phyloP scores from a whole-genome alignment of 2,888 invertebrate species.

The Apamea crenata region DNA sequence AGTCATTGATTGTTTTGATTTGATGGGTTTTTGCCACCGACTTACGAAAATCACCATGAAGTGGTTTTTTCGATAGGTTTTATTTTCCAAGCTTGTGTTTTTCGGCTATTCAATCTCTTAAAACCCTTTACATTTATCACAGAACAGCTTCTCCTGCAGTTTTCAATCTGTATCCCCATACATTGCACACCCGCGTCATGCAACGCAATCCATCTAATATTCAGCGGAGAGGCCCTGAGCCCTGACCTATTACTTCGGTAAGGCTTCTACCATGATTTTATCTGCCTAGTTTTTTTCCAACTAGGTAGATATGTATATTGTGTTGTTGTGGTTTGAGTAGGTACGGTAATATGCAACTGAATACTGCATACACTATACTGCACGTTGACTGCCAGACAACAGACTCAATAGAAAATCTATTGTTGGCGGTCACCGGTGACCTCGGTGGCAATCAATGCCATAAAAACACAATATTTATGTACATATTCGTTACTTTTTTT shows the following conservation, averaged over 20 bases:
- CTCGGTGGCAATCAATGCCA: no score
- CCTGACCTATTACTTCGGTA: conserved; percentile 44
- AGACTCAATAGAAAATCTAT: no score
- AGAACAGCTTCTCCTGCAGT: not conserved
- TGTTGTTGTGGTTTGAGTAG: not conserved
- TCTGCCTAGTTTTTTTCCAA: conserved; percentile 6
- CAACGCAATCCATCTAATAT: conserved; percentile 54
- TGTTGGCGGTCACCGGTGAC: no score
- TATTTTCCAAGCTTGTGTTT: not conserved
- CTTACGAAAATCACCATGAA: not conserved
- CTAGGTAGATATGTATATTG: not conserved
- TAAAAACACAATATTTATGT: not conserved
- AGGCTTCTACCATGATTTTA: conserved; percentile 50
- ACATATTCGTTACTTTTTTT: not conserved
- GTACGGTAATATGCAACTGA: not conserved
- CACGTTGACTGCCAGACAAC: no score
- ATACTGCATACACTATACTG: not conserved
- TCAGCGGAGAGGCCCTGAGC: conserved; percentile 28
- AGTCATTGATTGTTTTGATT: not conserved
- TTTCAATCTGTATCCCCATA: conserved; percentile 8
- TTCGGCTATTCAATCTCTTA: not conserved
- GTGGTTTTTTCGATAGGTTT: not conserved
- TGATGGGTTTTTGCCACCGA: not conserved
- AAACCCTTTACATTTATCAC: not conserved
- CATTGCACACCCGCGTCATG: conserved; percentile 17